phyloP scores from a whole-genome alignment of 2,797 vertebrate genomes.

The Glossophaga mutica region DNA sequence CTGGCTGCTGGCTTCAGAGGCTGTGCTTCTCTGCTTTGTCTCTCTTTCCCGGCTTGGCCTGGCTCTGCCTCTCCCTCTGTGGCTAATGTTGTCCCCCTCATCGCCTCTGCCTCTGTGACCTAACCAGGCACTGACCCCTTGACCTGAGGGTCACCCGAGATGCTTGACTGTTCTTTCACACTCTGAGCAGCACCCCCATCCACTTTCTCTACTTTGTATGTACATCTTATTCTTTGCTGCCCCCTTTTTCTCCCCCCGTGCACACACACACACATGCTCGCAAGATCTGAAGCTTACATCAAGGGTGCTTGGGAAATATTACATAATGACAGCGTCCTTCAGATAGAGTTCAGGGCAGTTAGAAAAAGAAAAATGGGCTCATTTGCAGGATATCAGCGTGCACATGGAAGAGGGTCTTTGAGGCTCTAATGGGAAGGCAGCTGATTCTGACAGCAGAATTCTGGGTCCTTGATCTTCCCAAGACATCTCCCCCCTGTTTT shows the following conservation, averaged over 20 bases:
- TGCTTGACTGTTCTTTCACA: neutral
- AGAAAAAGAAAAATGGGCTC: conserved; percentile 63
- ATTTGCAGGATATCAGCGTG: conserved; percentile 61
- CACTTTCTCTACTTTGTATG: neutral
- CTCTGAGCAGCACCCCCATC: neutral
- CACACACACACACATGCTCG: neutral
- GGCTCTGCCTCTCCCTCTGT: neutral
- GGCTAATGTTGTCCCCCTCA: neutral
- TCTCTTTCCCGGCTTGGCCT: neutral
- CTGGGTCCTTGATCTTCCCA: conserved; percentile 72
- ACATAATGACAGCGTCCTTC: conserved; percentile 60
- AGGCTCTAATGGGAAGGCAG: conserved; percentile 73
- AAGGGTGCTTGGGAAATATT: conserved; percentile 43
- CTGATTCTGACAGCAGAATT: conserved; percentile 69
- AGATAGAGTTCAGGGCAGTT: conserved; percentile 7
- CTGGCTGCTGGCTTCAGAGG: neutral
- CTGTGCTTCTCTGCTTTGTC: neutral
- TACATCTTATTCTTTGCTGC: neutral
- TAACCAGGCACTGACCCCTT: neutral
- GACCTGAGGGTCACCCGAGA: neutral
- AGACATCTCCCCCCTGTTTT: conserved; percentile 73
- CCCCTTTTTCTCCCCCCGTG: neutral
- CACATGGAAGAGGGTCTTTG: conserved; percentile 60
- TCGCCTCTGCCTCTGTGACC: neutral
- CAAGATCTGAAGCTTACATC: conserved; percentile 33